Evolutionary conservation across 2,797 vertebrate genomes (phyloP).

Genomic region (Siniperca undulata): DNA sequence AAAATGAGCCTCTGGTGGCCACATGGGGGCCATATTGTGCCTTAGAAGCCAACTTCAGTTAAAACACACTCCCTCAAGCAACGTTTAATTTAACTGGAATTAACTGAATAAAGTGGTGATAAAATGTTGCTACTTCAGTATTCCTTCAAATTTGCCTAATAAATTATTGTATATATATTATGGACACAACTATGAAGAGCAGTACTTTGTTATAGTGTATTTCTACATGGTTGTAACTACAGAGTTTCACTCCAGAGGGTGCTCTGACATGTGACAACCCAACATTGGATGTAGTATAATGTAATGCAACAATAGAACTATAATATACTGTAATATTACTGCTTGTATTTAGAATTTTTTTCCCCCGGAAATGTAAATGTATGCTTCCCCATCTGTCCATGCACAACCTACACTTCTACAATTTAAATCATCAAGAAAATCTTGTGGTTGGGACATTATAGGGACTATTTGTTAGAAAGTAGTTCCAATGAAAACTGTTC

Average conservation of each 20-base stretch:
- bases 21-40: constrained; percentile 37
- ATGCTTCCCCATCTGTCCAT: background rate
- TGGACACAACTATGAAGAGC: background rate
- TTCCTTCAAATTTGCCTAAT: background rate
- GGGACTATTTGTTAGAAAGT: background rate
- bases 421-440: background rate
- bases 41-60: background rate
- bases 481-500: background rate
- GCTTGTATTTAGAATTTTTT: background rate
- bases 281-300: background rate
- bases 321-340: background rate
- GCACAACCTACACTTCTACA: background rate
- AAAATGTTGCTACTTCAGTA: background rate
- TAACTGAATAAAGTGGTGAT: background rate
- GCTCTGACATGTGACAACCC: constrained; percentile 16
- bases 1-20: constrained; percentile 22
- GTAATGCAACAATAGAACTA: background rate
- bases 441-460: background rate
- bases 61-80: background rate
- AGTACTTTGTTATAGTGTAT: background rate
- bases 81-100: background rate
- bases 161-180: background rate
- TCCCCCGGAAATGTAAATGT: background rate
- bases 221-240: constrained; percentile 25
- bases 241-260: constrained; percentile 35